Evolutionary conservation across 92 coral and sea anemone genomes (phyloP), one percentile per base, ranked within the genome.

Genomic region (Blastomussa wellsi): DNA sequence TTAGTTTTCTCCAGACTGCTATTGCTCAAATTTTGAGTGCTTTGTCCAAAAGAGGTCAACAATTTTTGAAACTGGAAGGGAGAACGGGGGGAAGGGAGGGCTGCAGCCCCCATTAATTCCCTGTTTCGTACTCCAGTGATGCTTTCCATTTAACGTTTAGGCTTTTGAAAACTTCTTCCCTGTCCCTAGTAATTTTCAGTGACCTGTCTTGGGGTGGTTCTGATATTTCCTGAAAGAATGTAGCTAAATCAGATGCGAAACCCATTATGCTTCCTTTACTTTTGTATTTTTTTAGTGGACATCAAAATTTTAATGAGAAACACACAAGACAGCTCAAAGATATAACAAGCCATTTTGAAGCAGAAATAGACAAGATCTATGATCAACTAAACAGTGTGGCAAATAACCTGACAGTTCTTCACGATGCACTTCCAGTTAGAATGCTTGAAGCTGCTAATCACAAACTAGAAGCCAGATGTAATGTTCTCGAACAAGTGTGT

Each of bases 391-490:
- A 83, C 32, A 32, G 26, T 41, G 88, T 94, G 24, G 81, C 92
- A 60, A 84, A 90, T 9, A 94, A 83, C 86, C 76, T 94, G 42
- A 78, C 92, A 14, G 76, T 79, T 44, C 94, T 94, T 37, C 95
- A 94, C 77, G 94, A 92, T 74, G 91, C 92, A 36, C 81, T 92
- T 13, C 98, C 98, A 19, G 76, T 94, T 7, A 92, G 86, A 82
- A 90, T 90, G 92, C 90, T 94, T 26, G 98, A 94, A 83, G 89
- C 95, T 15, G 90, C 92, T 39, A 94, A 90, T 86, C 90, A 83
- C 72, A 90, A 91, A 39, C 90, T 94, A 15, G 95, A 94, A 10
- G 90, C 89, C 24, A 82, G 98, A 62, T 94, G 98, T 48, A 86
- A 92, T 44, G 81, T 94, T 55, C 82, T 94, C 82, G 95, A 94